Conservation (phyloP, 2,113 vertebrate genomes). For the Ramphastos sulfuratus region DNA sequence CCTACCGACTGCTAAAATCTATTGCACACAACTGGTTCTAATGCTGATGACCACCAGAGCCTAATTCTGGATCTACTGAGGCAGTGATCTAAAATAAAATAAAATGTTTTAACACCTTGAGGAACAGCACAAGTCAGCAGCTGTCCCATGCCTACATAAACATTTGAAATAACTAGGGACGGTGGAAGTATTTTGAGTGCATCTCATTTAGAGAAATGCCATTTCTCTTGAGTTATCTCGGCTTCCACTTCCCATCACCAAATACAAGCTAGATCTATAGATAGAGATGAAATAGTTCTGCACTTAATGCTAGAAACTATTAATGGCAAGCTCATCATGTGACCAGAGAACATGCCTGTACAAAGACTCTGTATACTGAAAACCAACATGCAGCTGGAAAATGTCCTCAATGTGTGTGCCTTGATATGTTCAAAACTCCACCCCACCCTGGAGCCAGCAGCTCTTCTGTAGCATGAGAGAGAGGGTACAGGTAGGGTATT, state of each 20-base stretch:
- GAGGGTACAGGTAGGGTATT: neutral
- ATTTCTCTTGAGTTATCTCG: conserved; percentile 56
- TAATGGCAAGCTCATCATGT: conserved; percentile 69
- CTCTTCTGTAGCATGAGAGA: neutral
- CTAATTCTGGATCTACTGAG: conserved; percentile 22
- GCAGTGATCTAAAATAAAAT: conserved; percentile 35
- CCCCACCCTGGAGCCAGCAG: neutral
- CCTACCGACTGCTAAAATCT: neutral
- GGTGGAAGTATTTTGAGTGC: conserved; percentile 47
- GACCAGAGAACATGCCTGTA: conserved; percentile 58
- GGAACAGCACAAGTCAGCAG: neutral
- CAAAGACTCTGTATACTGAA: conserved; percentile 46
- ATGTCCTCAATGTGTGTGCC: neutral
- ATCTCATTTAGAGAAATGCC: conserved; percentile 55
- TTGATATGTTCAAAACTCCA: conserved; percentile 48
- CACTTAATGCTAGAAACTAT: conserved; percentile 67
- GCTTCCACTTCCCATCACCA: conserved; percentile 68
- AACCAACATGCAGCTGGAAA: conserved; percentile 52
- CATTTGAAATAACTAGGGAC: neutral
- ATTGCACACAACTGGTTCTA: neutral
- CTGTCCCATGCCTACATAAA: neutral
- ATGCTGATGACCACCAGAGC: neutral
- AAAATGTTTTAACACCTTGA: conserved; percentile 10
- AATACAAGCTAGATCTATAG: conserved; percentile 69
- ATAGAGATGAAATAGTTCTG: conserved; percentile 66